A percentile compares a stretch with the other conserved stretches of the same genome.
phyloP scores from a whole-genome alignment of 2,113 vertebrate genomes.

The Semnornis frantzii region DNA sequence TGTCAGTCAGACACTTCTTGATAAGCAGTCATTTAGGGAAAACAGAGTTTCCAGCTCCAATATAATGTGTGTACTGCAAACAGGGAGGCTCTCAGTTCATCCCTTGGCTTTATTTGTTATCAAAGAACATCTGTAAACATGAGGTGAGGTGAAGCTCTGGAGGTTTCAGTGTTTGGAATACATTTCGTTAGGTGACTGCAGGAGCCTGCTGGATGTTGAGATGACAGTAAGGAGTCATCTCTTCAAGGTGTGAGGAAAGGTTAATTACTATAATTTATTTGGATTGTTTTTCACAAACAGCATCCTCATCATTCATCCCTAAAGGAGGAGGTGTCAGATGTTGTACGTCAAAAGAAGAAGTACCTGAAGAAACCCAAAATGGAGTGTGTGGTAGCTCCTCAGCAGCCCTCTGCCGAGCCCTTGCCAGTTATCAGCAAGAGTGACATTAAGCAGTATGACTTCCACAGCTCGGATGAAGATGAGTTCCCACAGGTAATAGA shows the following conservation, averaged over 20 bases:
- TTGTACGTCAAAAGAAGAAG: constrained; percentile 88
- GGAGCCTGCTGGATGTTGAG: not conserved
- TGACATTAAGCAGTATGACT: constrained; percentile 94
- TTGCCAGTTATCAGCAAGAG: constrained; percentile 84
- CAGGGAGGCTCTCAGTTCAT: not conserved
- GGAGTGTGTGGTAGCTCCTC: constrained; percentile 77
- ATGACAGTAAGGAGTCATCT: not conserved
- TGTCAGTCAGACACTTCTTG: not conserved
- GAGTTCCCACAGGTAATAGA: constrained; percentile 86
- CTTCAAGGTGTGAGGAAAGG: not conserved
- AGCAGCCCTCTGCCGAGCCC: constrained; percentile 79
- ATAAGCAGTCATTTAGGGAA: not conserved
- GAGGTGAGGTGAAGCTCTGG: not conserved
- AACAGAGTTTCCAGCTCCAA: not conserved
- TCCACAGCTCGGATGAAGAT: constrained; percentile 94
- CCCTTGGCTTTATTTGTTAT: not conserved
- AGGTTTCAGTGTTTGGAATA: not conserved
- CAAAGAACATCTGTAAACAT: not conserved
- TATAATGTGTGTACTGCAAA: not conserved
- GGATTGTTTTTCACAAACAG: constrained; percentile 63
- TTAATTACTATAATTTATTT: constrained; percentile 9
- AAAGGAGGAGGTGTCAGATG: constrained; percentile 84
- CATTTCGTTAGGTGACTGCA: not conserved
- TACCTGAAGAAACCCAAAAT: constrained; percentile 85
- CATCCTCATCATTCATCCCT: constrained; percentile 83